Base-by-base conservation (phyloP, 2,797 vertebrate genomes). In the Myiotriccus ornatus region DNA sequence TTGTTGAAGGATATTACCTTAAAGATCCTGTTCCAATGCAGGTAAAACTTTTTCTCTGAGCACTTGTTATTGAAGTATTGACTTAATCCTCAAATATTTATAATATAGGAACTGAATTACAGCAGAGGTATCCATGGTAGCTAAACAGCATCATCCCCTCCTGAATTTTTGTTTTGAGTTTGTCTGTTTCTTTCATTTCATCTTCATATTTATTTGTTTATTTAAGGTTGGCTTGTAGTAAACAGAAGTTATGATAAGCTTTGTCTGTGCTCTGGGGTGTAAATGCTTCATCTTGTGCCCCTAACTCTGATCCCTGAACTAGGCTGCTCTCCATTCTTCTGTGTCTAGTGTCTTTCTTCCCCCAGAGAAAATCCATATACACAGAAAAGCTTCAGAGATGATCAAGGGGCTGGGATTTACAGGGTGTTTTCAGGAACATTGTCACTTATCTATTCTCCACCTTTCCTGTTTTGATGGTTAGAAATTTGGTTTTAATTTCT, bases 1-100 rank as follows among this genome's bases (percentile, higher is more conserved):
- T 99, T 96, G 99, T 99, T 49, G 99, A 99, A 98, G 99, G 99
- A 87, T 99, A 99, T 98, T 99, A 98, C 96, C 97, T 99, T 91
- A 99, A 99, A 97, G 99, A 99, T 88, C 98, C 99, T 35, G 99
- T 99, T 84, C 99, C 99, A 91, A 97, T 99, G 75, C 99, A 99
- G 99, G 99, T 99, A 95, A 97, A 97, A 95, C 52, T 85, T 89
- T 8, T 78, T 91, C 65, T 91, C 85, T 82, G 75, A 77, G 39
- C 3, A 5, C 56, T 82, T 88, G 28, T 74, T 84, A 79, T 71
- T 87, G 60, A 92, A 90, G 55, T 59, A 55, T 73, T 87, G 55
- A 63, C n/a, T 79, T 55, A 81, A 80, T 74, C n/a, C 25, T 86
- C 57, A 91, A 70, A 62, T 86, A 71, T 65, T 91, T 86, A 35